A percentile compares a stretch with the other conserved stretches of the same genome.
These are phyloP conservation scores for Cepaea hortensis DNA, from an alignment of 2,888 invertebrate species.

Conservation along the genomic window DNA sequence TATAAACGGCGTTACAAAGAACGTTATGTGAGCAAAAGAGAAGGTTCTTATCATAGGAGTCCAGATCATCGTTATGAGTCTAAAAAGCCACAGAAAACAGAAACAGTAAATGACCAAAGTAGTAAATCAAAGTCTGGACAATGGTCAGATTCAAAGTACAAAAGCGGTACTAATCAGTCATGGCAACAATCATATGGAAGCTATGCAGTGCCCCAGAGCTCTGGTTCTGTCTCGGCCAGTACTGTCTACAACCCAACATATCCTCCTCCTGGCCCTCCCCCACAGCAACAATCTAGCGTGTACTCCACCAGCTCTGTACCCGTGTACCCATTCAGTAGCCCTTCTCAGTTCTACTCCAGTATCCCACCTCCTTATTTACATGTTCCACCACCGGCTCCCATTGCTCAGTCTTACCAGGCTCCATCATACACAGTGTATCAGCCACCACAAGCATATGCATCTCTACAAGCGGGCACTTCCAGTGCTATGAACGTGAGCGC, in stretches of 20 bases:
- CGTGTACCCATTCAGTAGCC: slow-evolving; percentile 25
- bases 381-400: neutral
- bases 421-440: neutral
- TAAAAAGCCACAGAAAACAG: slow-evolving; percentile 2
- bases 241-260: slow-evolving; percentile 22
- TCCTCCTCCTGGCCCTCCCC: slow-evolving; percentile 25
- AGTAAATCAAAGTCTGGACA: slow-evolving; percentile 31
- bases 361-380: slow-evolving; percentile 20
- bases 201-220: slow-evolving; percentile 17
- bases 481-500: neutral
- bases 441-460: neutral
- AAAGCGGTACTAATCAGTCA: slow-evolving; percentile 11
- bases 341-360: slow-evolving; percentile 32
- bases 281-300: neutral
- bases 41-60: slow-evolving; percentile 3
- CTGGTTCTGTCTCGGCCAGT: neutral
- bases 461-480: neutral
- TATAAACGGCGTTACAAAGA: neutral
- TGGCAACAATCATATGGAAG: slow-evolving; percentile 31
- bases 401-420: slow-evolving; percentile 6
- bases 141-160: slow-evolving; percentile 19
- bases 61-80: slow-evolving; percentile 30
- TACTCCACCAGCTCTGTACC: slow-evolving; percentile 7
- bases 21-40: neutral
- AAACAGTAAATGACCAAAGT: neutral